Conservation (phyloP, 1,140 invertebrate genomes). For the Macrostomum lignano region DNA sequence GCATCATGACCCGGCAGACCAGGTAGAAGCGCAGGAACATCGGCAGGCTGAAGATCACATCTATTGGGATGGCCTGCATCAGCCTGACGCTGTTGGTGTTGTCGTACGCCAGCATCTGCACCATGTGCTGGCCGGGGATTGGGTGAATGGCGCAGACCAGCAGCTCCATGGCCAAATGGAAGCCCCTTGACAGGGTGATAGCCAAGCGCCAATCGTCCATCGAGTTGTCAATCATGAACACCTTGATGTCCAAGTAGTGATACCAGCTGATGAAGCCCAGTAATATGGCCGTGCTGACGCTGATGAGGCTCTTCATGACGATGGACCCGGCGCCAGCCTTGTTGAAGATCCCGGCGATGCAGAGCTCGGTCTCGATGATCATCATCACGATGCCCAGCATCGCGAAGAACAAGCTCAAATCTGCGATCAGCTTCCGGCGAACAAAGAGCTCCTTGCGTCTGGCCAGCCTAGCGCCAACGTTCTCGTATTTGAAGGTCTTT, state of each 20-base stretch:
- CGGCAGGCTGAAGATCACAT: slow-evolving; percentile 19
- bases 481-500: no score
- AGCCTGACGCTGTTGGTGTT: not conserved
- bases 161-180: slow-evolving; percentile 13
- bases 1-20: slow-evolving; percentile 16
- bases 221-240: slow-evolving; percentile 21
- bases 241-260: slow-evolving; percentile 13
- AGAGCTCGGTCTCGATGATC: not conserved
- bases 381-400: not conserved
- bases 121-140: slow-evolving; percentile 7
- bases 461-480: slow-evolving; percentile 13
- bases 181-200: slow-evolving; percentile 11
- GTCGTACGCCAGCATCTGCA: not conserved
- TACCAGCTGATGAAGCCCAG: slow-evolving; percentile 15
- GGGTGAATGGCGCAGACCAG: slow-evolving; percentile 15
- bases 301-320: slow-evolving; percentile 13
- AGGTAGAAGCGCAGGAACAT: slow-evolving; percentile 24
- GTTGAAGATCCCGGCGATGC: slow-evolving; percentile 3
- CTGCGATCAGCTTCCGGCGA: slow-evolving; percentile 12
- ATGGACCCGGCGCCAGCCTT: slow-evolving; percentile 8
- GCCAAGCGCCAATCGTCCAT: slow-evolving; percentile 21
- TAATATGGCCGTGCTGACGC: slow-evolving; percentile 14
- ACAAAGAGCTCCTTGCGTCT: slow-evolving; percentile 16
- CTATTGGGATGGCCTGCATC: slow-evolving; percentile 11
- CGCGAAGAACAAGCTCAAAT: slow-evolving; percentile 11